Conservation (phyloP, 2,113 vertebrate species). For the Edolisoma coerulescens region DNA sequence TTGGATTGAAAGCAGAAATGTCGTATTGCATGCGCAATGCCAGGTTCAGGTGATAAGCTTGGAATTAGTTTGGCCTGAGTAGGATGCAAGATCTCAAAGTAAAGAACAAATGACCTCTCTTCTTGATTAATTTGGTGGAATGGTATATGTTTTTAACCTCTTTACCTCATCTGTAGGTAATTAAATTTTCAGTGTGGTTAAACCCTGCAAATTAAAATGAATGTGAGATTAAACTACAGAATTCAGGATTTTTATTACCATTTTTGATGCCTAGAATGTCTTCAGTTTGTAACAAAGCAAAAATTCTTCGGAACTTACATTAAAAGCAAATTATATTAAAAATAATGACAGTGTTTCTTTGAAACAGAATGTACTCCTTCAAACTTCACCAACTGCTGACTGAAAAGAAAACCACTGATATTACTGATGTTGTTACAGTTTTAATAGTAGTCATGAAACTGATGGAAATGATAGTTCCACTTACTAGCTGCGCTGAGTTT, state of each 20-base stretch:
- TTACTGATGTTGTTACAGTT: neutral
- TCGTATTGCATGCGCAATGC: fast-evolving
- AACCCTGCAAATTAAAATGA: neutral
- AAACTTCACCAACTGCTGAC: neutral
- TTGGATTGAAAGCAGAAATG: neutral
- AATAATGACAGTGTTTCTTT: neutral
- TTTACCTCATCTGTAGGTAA: neutral
- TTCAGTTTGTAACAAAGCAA: neutral
- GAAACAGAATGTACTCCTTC: neutral
- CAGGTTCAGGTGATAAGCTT: neutral
- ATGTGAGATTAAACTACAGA: neutral
- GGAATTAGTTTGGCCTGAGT: neutral
- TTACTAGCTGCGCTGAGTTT: neutral
- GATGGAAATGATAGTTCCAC: neutral
- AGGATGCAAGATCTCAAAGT: neutral
- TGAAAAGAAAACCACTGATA: neutral
- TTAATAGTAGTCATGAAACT: neutral
- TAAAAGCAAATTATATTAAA: neutral
- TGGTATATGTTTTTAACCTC: neutral
- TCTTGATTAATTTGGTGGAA: neutral
- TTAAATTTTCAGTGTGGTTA: neutral
- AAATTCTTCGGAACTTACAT: neutral
- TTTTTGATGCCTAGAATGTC: neutral
- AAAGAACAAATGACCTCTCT: neutral
- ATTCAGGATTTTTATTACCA: neutral